Evolutionary conservation across 2,888 invertebrate genomes (phyloP), one percentile per base, ranked within the genome.

Genomic region (Micoletzkya japonica): DNA sequence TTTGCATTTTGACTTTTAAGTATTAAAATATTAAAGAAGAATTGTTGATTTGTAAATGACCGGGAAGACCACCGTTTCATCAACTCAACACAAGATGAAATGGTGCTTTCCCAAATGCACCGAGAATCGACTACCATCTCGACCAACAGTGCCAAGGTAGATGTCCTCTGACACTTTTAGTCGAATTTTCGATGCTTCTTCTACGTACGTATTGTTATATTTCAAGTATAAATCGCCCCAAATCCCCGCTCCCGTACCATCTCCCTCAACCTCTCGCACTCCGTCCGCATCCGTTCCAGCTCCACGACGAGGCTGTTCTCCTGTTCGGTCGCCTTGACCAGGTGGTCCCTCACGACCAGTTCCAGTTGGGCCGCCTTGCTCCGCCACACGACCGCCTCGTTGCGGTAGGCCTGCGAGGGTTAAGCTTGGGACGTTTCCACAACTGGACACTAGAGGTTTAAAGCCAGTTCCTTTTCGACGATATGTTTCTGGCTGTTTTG

Each of bases 311-410:
- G 63, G 10, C 54, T 54, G 52, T 34, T 54, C 34, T 70, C 61
- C 68, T 59, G 59, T 24, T 54, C 63, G 20, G 26, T 61, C 30
- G 70, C 44, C 64, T 76, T 77, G 26, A 77, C n/a, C 10, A 84
- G 72, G 61, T 83, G 82, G 39, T 84, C 82, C 67, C 81, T 78
- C 4, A 83, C 74, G 7, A 82, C 76, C 61, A 85, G 74, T 71
- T 85, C 85, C 64, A 85, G 73, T 60, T 85, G 82, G 2, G 85
- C 82, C 2, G 84, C 81, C 71, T 84, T 85, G 60, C 80, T 85
- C 26, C 85, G 71, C 84, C 84, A 86, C 30, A 82, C 78, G 37
- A 83, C 74, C 0, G 84, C 83, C 72, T 85, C 85, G 68, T 83
- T 81, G 61, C 84, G 81, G 72, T 81, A 85, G 2, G 85, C 85